phyloP scores from a whole-genome alignment of 1,140 invertebrate genomes.

The Eufriesea mexicana region DNA sequence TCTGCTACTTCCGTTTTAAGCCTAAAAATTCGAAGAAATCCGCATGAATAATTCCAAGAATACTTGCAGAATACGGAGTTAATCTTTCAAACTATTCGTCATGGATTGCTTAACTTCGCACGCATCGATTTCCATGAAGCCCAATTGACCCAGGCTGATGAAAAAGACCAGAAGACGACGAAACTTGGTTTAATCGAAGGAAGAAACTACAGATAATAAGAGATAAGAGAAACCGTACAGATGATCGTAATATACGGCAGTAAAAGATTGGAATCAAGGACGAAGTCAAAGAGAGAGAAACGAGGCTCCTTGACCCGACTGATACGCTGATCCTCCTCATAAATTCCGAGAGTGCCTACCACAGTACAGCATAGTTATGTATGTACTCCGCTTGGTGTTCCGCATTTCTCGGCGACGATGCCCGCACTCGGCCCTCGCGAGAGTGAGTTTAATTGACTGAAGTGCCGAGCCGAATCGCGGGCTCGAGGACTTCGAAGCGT shows the following conservation, averaged over 20 bases:
- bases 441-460: constrained; percentile 65
- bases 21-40: background rate
- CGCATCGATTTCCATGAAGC: background rate
- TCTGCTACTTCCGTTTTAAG: too few species aligned
- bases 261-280: background rate
- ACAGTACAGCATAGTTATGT: background rate
- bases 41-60: background rate
- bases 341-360: constrained; percentile 9
- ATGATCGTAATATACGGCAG: background rate
- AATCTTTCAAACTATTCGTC: background rate
- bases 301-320: constrained; percentile 15
- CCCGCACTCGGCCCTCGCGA: constrained; percentile 25
- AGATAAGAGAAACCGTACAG: background rate
- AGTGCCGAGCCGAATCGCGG: constrained; percentile 39
- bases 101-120: background rate
- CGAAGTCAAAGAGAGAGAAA: background rate
- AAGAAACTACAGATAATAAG: background rate
- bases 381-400: background rate
- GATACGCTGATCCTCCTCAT: background rate
- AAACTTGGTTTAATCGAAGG: background rate
- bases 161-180: too few species aligned
- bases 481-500: constrained; percentile 22
- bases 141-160: background rate
- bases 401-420: constrained; percentile 7
- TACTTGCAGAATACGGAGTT: background rate